Conservation (phyloP, 2,888 invertebrate genomes). For the Acronicta alni region DNA sequence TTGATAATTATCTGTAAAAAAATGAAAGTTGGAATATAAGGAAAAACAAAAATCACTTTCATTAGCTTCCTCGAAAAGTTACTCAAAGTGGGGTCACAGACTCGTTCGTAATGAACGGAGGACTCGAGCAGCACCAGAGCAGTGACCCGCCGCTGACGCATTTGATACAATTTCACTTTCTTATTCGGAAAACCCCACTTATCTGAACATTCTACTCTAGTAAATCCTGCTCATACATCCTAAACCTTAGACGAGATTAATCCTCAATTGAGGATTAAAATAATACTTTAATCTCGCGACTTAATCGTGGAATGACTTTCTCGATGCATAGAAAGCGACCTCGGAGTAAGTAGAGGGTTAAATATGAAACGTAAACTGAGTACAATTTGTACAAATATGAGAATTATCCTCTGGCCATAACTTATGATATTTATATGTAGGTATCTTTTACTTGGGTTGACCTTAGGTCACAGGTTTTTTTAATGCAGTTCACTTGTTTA, state of each 20-base stretch:
- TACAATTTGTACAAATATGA: conserved; percentile 44
- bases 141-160: conserved; percentile 66
- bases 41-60: conserved; percentile 64
- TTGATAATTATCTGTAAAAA: no score
- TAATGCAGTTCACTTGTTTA: no score
- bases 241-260: conserved; percentile 18
- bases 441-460: no score
- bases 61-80: conserved; percentile 62
- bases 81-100: conserved; percentile 52
- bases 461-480: no score
- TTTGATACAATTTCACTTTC: conserved; percentile 78
- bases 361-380: conserved; percentile 56
- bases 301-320: conserved; percentile 54
- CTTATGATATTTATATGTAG: background rate
- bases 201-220: conserved; percentile 39
- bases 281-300: conserved; percentile 48
- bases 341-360: conserved; percentile 58
- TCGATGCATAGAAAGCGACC: conserved; percentile 61
- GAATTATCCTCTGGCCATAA: conserved; percentile 13
- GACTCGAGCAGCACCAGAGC: conserved; percentile 54
- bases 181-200: conserved; percentile 64
- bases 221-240: conserved; percentile 20
- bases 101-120: conserved; percentile 47
- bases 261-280: conserved; percentile 39
- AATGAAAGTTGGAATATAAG: conserved; percentile 53